Evolutionary conservation across 2,888 invertebrate species (phyloP).

Genomic region (Archips crataeganus): DNA sequence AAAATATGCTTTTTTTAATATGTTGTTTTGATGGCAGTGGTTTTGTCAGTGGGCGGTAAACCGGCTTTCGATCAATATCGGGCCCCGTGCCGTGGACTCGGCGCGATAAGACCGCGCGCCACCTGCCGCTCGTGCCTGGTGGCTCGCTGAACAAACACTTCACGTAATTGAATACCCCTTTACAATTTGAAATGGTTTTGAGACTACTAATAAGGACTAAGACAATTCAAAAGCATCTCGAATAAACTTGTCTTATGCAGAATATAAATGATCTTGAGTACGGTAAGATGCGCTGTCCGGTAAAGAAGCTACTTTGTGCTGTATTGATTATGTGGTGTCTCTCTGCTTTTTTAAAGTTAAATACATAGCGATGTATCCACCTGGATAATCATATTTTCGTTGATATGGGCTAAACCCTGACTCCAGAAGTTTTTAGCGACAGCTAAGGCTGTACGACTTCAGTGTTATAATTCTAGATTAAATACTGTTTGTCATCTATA

Average conservation of each 20-base stretch:
- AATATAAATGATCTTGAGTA: too few species aligned
- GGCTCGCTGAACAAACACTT: conserved; percentile 31
- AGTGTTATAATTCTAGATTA: too few species aligned
- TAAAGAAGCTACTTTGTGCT: too few species aligned
- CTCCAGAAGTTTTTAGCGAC: too few species aligned
- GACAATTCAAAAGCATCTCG: conserved; percentile 17
- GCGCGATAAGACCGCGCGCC: conserved; percentile 34
- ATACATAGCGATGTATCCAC: too few species aligned
- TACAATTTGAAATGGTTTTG: conserved; percentile 15
- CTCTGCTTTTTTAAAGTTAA: too few species aligned
- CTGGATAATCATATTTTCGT: too few species aligned
- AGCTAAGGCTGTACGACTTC: too few species aligned
- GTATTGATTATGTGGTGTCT: too few species aligned
- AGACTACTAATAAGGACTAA: neutral
- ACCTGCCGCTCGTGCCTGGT: conserved; percentile 16
- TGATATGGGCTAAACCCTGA: too few species aligned
- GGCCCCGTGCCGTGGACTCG: conserved; percentile 11
- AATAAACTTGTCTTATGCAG: neutral
- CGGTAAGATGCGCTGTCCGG: too few species aligned
- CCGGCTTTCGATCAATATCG: conserved; percentile 14
- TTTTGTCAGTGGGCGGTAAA: neutral
- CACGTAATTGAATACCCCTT: conserved; percentile 31
- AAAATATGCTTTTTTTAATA: conserved; percentile 5
- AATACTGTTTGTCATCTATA: too few species aligned
- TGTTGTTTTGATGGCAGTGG: neutral